A percentile compares a stretch with the other conserved stretches of the same genome.
These are phyloP conservation scores for Helicolenus hilgendorfi DNA, from an alignment of 2,797 vertebrate species.

Conservation along the genomic window DNA sequence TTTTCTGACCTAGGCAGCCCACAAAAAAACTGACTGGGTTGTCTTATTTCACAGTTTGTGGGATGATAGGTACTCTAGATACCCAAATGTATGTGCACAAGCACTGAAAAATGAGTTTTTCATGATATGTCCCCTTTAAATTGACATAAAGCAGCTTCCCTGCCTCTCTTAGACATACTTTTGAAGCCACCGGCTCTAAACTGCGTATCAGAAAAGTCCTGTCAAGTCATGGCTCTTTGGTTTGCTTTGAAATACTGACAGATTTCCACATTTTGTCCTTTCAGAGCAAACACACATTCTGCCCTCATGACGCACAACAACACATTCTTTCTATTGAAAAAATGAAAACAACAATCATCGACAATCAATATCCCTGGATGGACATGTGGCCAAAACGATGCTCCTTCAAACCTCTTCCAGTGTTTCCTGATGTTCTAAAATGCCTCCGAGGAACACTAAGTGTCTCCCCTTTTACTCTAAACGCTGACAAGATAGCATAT, in stretches of 20 bases:
- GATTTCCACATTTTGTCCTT: conserved; percentile 15
- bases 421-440: not conserved
- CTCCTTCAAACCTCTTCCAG: not conserved
- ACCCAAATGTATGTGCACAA: too few relatives aligned
- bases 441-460: not conserved
- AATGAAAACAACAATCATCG: not conserved
- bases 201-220: not conserved
- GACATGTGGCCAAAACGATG: not conserved
- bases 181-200: not conserved
- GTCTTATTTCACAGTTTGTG: too few relatives aligned
- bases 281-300: not conserved
- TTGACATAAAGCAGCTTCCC: too few relatives aligned
- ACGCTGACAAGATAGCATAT: conserved; percentile 43
- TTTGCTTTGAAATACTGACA: not conserved
- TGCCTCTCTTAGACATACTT: not conserved
- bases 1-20: too few relatives aligned
- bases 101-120: too few relatives aligned
- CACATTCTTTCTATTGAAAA: not conserved
- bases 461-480: conserved; percentile 3
- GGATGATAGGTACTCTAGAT: too few relatives aligned
- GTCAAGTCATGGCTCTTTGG: not conserved
- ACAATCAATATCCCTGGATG: not conserved
- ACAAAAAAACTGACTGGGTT: too few relatives aligned
- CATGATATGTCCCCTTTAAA: too few relatives aligned
- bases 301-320: not conserved